These are phyloP conservation scores for Scaptomyza pallida DNA, from an alignment of 1,140 invertebrate species.

Conservation along the genomic window DNA sequence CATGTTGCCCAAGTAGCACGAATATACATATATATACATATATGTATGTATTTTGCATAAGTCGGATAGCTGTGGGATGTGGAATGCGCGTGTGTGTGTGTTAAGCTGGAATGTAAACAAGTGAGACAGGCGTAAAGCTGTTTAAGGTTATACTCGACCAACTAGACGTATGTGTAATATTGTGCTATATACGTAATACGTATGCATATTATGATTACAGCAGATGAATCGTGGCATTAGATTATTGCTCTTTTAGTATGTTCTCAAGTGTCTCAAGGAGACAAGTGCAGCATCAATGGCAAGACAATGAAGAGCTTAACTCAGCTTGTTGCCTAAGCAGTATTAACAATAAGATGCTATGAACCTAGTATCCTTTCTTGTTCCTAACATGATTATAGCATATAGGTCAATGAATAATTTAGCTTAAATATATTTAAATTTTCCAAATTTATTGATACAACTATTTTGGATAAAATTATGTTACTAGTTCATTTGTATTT, in stretches of 20 bases:
- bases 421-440: not conserved
- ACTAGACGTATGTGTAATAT: constrained; percentile 27
- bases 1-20: not conserved
- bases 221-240: constrained; percentile 40
- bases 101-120: constrained; percentile 76
- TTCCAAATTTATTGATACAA: not conserved
- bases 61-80: not conserved
- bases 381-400: too few relatives aligned
- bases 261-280: constrained; percentile 7
- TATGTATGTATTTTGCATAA: too few relatives aligned
- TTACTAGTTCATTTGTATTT: not conserved
- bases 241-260: constrained; percentile 45
- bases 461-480: not conserved
- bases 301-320: constrained; percentile 21
- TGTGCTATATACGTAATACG: constrained; percentile 26
- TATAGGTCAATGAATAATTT: too few relatives aligned
- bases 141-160: constrained; percentile 33
- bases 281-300: not conserved
- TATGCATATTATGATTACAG: constrained; percentile 42
- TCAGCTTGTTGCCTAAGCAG: not conserved
- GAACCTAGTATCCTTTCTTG: not conserved
- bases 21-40: not conserved
- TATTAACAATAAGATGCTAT: not conserved
- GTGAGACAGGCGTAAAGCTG: constrained; percentile 57
- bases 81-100: too few relatives aligned